A percentile compares a stretch with the other conserved stretches of the same genome.
phyloP scores from a whole-genome alignment of 2,888 invertebrate genomes.

The Sepiola atlantica region DNA sequence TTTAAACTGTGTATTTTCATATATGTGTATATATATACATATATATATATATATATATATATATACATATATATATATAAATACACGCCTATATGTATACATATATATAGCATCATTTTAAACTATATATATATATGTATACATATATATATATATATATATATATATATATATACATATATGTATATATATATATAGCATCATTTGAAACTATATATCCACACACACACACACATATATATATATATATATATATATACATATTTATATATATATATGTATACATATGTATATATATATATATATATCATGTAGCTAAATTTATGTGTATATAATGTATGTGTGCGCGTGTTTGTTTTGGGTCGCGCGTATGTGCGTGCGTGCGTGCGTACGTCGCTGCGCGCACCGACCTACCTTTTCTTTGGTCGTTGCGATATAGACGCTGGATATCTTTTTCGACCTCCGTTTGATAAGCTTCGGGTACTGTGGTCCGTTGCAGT shows the following conservation, averaged over 20 bases:
- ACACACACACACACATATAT: too few species aligned
- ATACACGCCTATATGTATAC: too few species aligned
- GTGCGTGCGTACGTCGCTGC: background rate
- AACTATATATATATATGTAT: too few species aligned
- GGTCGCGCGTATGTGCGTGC: background rate
- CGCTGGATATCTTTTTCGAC: conserved; percentile 47
- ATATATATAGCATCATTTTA: too few species aligned
- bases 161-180: too few species aligned
- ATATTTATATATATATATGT: background rate
- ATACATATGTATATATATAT: background rate
- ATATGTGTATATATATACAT: too few species aligned
- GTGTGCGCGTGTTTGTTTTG: background rate
- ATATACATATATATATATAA: too few species aligned
- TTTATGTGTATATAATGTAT: background rate
- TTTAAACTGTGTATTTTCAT: too few species aligned
- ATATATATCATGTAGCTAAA: background rate
- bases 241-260: background rate
- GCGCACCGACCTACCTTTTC: conserved; percentile 43
- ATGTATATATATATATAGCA: too few species aligned
- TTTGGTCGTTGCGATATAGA: conserved; percentile 46
- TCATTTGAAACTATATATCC: too few species aligned
- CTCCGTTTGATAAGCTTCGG: conserved; percentile 42
- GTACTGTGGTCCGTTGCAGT: conserved; percentile 45
- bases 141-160: too few species aligned
- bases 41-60: too few species aligned